Evolutionary conservation across 2,797 vertebrate genomes (phyloP).

Genomic region (Mus minutoides): DNA sequence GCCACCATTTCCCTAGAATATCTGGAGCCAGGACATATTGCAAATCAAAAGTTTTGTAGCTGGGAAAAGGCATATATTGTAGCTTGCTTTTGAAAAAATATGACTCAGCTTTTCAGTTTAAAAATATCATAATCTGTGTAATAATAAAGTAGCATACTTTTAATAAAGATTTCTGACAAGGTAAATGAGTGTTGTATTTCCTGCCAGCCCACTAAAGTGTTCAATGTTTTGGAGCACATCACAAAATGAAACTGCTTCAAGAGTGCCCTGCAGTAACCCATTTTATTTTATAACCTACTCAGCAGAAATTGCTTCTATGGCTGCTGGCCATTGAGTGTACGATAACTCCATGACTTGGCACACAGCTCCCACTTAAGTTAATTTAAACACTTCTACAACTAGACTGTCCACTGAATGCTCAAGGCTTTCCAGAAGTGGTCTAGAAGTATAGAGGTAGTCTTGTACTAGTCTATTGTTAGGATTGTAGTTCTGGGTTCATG

Average conservation of each 20-base stretch:
- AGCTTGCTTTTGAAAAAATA: conserved; percentile 83
- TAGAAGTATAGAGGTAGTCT: neutral
- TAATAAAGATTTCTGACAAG: conserved; percentile 80
- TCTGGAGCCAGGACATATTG: neutral
- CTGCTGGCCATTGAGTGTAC: conserved; percentile 77
- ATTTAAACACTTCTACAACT: conserved; percentile 79
- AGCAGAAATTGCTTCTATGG: conserved; percentile 84
- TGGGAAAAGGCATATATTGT: conserved; percentile 52
- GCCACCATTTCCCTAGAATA: neutral
- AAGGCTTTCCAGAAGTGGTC: neutral
- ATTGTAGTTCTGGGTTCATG: neutral
- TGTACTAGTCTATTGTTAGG: neutral
- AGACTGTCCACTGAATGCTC: neutral
- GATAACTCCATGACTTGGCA: conserved; percentile 81
- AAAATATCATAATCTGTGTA: conserved; percentile 74
- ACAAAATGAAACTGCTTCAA: conserved; percentile 74
- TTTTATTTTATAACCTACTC: conserved; percentile 85
- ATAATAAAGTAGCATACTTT: conserved; percentile 74
- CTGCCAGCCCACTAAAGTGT: conserved; percentile 43
- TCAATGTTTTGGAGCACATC: conserved; percentile 41
- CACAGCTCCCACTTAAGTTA: conserved; percentile 78
- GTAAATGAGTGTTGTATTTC: conserved; percentile 51
- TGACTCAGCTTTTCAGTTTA: conserved; percentile 78
- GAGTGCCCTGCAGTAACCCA: conserved; percentile 75
- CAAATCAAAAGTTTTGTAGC: neutral